Base-by-base conservation (phyloP, 2,888 invertebrate species). In the Copidosoma aretas region DNA sequence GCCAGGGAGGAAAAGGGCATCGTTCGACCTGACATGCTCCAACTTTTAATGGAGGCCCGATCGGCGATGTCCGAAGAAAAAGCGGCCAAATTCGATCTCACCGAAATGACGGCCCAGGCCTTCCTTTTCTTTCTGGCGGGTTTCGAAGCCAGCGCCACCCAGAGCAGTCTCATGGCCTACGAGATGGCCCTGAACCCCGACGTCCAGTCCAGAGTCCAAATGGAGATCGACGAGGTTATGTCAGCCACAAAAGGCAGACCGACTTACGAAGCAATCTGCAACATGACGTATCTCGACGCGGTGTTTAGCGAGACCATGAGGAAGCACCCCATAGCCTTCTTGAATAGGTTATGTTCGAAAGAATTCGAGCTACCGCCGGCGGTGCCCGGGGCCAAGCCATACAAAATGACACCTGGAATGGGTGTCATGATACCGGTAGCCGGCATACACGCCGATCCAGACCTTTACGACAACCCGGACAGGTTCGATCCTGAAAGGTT, bases 21-120 rank as follows among this genome's bases (percentile, higher is more conserved):
- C 46, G 52, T 84, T 10, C 78, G 89, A 64, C 87, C 87, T 0
- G 89, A 89, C 72, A 87, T 89, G 87, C 84, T 89, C 17, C 87
- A 89, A 65, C 74, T 88, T 21, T 78, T 89, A 65, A 84, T 89
- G 84, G 87, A 88, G 62, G 79, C 81, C 0, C 74, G 77, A 5
- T 77, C 72, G 1, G 73, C 73, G 5, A 60, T 60, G 0, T 39
- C 21, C 0, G 22, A 73, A 0, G 64, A 74, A 4, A n/a, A 14
- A 2, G 52, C 19, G 5, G 59, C 43, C 8, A 64, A 59, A 5
- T 72, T 76, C 15, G 74, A 71, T 39, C 67, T 77, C 22, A 77
- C 81, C 0, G 86, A 87, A 15, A 79, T 88, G 52, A 77, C 84
- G 0, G 85, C 85, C 0, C 71, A 75, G 24, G 72, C 71, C 2